These are phyloP conservation scores for Hedya salicella DNA, from an alignment of 2,888 invertebrate species.

Conservation along the genomic window DNA sequence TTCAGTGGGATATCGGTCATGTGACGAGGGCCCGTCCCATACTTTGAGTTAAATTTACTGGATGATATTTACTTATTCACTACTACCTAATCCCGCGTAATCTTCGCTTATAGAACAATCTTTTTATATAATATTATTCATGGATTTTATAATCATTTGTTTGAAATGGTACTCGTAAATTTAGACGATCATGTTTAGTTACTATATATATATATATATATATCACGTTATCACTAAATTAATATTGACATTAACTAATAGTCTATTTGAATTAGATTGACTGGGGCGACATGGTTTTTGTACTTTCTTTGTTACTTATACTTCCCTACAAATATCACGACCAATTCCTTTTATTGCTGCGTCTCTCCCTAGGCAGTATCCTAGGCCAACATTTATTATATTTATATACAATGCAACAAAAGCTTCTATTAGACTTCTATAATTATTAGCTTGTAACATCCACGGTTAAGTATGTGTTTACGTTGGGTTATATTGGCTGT, in stretches of 20 bases:
- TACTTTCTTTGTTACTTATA: neutral
- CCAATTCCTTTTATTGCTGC: too few species aligned
- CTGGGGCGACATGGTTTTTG: neutral
- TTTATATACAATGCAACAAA: neutral
- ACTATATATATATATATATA: too few species aligned
- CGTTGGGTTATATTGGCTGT: slow-evolving; percentile 18
- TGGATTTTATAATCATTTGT: slow-evolving; percentile 52
- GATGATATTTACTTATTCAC: slow-evolving; percentile 82
- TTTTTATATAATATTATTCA: too few species aligned
- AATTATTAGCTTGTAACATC: neutral
- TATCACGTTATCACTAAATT: slow-evolving; percentile 17
- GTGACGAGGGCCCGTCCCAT: slow-evolving; percentile 73
- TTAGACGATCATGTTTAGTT: slow-evolving; percentile 16
- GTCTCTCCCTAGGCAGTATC: neutral
- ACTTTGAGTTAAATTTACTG: slow-evolving; percentile 83
- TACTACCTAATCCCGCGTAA: slow-evolving; percentile 72
- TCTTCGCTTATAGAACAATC: slow-evolving; percentile 68
- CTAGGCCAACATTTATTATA: neutral
- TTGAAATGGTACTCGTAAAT: slow-evolving; percentile 4
- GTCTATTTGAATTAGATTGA: slow-evolving; percentile 3
- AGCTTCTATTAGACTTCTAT: neutral
- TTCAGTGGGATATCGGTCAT: slow-evolving; percentile 79
- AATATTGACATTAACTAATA: slow-evolving; percentile 23
- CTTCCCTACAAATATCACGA: neutral
- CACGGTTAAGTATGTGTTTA: neutral